Evolutionary conservation across 2,797 vertebrate species (phyloP).

Genomic region (Picus viridis): DNA sequence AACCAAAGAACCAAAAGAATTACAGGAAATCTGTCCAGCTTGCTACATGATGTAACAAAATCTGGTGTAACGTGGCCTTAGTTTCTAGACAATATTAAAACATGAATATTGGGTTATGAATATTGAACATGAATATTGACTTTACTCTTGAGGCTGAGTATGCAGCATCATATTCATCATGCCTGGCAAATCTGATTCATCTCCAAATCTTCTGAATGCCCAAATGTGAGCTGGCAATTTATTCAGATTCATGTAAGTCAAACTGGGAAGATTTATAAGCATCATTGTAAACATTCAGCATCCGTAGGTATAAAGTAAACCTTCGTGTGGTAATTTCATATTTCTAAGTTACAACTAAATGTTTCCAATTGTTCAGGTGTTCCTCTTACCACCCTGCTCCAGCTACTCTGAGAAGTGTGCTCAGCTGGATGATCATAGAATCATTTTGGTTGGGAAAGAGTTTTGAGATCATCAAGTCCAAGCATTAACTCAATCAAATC

Average conservation of each 20-base stretch:
- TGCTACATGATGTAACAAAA: neutral
- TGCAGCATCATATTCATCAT: neutral
- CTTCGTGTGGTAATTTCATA: neutral
- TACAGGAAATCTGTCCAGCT: neutral
- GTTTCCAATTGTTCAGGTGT: neutral
- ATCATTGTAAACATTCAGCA: neutral
- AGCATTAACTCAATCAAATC: no score
- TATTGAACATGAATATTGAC: neutral
- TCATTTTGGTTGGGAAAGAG: no score
- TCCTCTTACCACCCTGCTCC: neutral
- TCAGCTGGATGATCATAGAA: neutral
- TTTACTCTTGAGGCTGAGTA: neutral
- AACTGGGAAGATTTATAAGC: neutral
- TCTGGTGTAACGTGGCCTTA: neutral
- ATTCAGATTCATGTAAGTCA: neutral
- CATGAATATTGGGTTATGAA: neutral
- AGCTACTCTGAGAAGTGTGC: neutral
- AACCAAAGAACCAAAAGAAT: neutral
- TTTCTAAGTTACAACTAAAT: neutral
- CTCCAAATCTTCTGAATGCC: neutral
- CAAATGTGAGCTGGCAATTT: neutral
- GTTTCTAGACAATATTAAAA: neutral
- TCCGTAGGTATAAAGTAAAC: neutral
- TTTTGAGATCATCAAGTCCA: no score
- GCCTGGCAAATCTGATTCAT: neutral